These are phyloP conservation scores for Frankliniella intonsa DNA, from an alignment of 2,888 invertebrate species.

Conservation along the genomic window DNA sequence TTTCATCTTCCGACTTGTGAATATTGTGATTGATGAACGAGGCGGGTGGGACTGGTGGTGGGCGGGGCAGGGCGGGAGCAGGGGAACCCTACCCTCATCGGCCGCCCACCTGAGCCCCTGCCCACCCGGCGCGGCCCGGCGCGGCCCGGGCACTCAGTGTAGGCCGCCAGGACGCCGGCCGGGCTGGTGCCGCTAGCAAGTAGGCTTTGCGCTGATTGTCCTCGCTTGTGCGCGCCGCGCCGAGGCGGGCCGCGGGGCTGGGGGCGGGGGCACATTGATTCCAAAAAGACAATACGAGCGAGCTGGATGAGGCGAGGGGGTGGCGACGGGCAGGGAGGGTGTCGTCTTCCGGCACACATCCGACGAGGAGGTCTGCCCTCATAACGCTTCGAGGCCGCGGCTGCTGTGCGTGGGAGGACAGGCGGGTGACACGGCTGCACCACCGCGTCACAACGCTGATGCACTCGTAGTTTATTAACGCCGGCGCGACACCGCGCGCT, in stretches of 20 bases:
- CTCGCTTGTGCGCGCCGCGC: background rate
- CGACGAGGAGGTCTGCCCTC: background rate
- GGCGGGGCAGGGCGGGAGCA: no score
- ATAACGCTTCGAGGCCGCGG: background rate
- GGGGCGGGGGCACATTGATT: no score
- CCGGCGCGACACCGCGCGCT: background rate
- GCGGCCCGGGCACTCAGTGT: background rate
- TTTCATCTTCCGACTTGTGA: conserved; percentile 7
- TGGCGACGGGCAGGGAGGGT: background rate
- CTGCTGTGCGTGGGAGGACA: background rate
- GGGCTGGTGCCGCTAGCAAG: no score
- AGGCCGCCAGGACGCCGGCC: background rate
- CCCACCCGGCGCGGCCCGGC: background rate
- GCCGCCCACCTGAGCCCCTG: background rate
- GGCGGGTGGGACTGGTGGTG: no score
- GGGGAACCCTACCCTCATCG: no score
- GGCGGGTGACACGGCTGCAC: background rate
- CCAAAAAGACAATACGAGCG: background rate
- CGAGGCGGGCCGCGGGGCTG: background rate
- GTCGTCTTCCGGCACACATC: background rate
- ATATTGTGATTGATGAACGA: background rate
- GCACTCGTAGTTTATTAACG: background rate
- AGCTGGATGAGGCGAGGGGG: background rate
- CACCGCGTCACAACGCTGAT: background rate
- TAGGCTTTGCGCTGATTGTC: no score